Evolutionary conservation across 2,888 invertebrate species (phyloP), one percentile per base, ranked within the genome.

Genomic region (Xestia ashworthii): DNA sequence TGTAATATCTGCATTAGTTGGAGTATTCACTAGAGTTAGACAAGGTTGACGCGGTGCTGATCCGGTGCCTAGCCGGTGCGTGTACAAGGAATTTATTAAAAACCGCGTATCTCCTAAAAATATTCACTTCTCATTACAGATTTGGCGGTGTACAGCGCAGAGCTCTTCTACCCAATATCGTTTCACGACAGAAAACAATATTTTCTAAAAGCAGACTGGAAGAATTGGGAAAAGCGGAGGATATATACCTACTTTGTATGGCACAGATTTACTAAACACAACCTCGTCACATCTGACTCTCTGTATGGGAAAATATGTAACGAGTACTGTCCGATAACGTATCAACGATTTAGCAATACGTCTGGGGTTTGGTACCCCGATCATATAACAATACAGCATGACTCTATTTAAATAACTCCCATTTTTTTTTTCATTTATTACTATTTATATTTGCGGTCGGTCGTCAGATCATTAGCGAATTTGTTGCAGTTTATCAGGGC

Each of bases 131-230:
- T 44, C 22, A 16, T 84, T 84, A 19, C 70, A 83, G 84, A 77
- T 73, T 22, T 83, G 41, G 68, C 14, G n/a, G 74, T 83, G 3
- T 74, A 85, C 14, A 71, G 44, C 8, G 78, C 76, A 9, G 74
- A 75, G 5, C 53, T 76, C 1, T 84, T 84, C 69, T 85, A 76
- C 38, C 84, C 84, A 25, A 65, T 84, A 79, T 12, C 65, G 1
- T 85, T 85, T 41, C 41, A 84, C 66, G 44, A 79, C 0, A 82
- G 78, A 65, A n/a, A 64, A 25, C 14, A 38, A 12, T 84, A 82
- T 48, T 84, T 85, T 55, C 25, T 22, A 5, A 5, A n/a, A 50
- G 55, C 19, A 5, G 48, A 76, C 53, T 73, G 53, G 68, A n/a
- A 70, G 0, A 16, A 12, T 14, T 66, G 65, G 74, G 66, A 50